Evolutionary conservation across 2,888 invertebrate genomes (phyloP).

Genomic region (Eledona agricola): DNA sequence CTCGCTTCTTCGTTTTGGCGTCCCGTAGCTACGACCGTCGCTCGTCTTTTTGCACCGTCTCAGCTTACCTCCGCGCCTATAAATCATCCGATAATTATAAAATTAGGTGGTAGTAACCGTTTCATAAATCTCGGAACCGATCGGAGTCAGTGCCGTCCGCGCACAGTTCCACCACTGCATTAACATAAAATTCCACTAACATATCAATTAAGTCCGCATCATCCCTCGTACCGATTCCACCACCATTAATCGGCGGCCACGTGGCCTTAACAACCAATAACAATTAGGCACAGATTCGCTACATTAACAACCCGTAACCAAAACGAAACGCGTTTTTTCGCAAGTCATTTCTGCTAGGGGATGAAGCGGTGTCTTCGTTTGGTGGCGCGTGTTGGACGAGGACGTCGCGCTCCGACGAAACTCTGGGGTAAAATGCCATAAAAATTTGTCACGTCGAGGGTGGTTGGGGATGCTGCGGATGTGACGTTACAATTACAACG

Average conservation of each 20-base stretch:
- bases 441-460: constrained; percentile 60
- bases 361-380: constrained; percentile 2
- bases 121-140: constrained; percentile 35
- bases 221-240: constrained; percentile 50
- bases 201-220: constrained; percentile 46
- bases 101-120: constrained; percentile 32
- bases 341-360: constrained; percentile 49
- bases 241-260: constrained; percentile 56
- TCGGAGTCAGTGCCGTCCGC: constrained; percentile 26
- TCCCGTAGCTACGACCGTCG: too few species aligned
- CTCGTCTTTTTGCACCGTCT: too few species aligned
- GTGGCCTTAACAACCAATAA: constrained; percentile 62
- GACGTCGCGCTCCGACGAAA: constrained; percentile 26
- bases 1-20: too few species aligned
- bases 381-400: constrained; percentile 1
- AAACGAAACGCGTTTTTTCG: constrained; percentile 55
- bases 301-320: constrained; percentile 61
- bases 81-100: constrained; percentile 32
- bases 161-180: constrained; percentile 25
- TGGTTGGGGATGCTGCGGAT: constrained; percentile 51
- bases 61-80: constrained; percentile 4
- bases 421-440: constrained; percentile 56
- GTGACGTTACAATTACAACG: constrained; percentile 59
- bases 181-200: constrained; percentile 31
- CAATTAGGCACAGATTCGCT: constrained; percentile 62